Evolutionary conservation across 2,888 invertebrate genomes (phyloP).

Genomic region (Idaea dimidiata): DNA sequence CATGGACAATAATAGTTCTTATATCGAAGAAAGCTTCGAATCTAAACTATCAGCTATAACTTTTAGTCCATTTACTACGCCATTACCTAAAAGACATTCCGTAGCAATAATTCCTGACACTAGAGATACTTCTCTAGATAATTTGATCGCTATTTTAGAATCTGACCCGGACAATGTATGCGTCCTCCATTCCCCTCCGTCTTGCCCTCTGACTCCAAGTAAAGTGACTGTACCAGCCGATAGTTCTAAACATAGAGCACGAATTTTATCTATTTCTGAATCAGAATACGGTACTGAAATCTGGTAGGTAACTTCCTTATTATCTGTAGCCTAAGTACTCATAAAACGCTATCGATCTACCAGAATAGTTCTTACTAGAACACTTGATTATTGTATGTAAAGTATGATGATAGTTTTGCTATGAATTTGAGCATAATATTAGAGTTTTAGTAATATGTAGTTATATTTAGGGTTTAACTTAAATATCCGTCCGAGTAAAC

Average conservation of each 20-base stretch:
- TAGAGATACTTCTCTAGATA: slow-evolving; percentile 64
- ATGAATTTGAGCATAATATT: slow-evolving; percentile 1
- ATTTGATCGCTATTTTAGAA: slow-evolving; percentile 71
- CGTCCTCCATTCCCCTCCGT: slow-evolving; percentile 67
- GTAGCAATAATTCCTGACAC: slow-evolving; percentile 63
- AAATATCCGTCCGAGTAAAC: slow-evolving; percentile 51
- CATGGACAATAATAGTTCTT: slow-evolving; percentile 46
- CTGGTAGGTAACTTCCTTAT: slow-evolving; percentile 77
- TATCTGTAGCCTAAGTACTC: slow-evolving; percentile 17
- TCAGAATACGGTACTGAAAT: slow-evolving; percentile 87
- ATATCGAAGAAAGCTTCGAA: slow-evolving; percentile 60
- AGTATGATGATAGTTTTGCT: slow-evolving; percentile 2
- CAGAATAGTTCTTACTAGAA: slow-evolving; percentile 7
- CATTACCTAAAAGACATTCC: slow-evolving; percentile 66
- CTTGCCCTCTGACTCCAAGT: slow-evolving; percentile 74
- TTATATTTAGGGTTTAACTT: slow-evolving; percentile 7
- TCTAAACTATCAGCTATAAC: slow-evolving; percentile 63
- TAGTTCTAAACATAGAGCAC: slow-evolving; percentile 82
- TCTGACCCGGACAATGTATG: slow-evolving; percentile 71
- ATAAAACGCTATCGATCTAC: slow-evolving; percentile 8
- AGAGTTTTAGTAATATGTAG: slow-evolving; percentile 6
- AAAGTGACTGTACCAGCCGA: slow-evolving; percentile 84
- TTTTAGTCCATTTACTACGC: slow-evolving; percentile 69
- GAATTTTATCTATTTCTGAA: slow-evolving; percentile 83
- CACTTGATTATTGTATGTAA: slow-evolving; percentile 8